phyloP scores from a whole-genome alignment of 2,888 invertebrate genomes.

The Gortyna flavago region DNA sequence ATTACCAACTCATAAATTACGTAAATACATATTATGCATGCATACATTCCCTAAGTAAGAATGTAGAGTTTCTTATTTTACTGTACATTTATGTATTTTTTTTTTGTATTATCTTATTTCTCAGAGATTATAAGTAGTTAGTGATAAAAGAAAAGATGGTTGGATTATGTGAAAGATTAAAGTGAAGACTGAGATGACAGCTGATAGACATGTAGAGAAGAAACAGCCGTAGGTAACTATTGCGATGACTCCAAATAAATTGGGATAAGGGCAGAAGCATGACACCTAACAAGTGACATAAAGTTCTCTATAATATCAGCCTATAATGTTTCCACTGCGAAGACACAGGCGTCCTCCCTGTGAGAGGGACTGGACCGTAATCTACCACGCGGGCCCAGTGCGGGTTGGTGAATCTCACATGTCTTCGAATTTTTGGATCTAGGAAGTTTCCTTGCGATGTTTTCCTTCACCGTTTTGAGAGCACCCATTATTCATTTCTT shows the following conservation, averaged over 20 bases:
- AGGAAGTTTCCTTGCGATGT: no score
- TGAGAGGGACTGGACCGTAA: not conserved
- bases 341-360: not conserved
- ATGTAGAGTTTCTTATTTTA: conserved; percentile 29
- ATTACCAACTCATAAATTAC: conserved; percentile 19
- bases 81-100: not conserved
- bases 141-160: not conserved
- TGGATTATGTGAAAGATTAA: not conserved
- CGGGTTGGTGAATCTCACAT: no score
- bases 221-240: not conserved
- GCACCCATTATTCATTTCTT: no score
- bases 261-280: not conserved
- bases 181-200: not conserved
- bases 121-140: not conserved
- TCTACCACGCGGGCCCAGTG: no score
- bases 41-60: not conserved
- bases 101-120: conserved; percentile 9
- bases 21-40: conserved; percentile 16
- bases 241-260: not conserved
- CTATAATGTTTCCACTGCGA: not conserved
- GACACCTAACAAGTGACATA: no score
- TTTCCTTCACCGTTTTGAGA: no score
- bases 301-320: not conserved
- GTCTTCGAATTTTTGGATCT: no score
- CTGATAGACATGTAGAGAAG: not conserved